Evolutionary conservation across 53 echinoderm and acorn worm genomes (phyloP).

Genomic region (Paracentrotus lividus): DNA sequence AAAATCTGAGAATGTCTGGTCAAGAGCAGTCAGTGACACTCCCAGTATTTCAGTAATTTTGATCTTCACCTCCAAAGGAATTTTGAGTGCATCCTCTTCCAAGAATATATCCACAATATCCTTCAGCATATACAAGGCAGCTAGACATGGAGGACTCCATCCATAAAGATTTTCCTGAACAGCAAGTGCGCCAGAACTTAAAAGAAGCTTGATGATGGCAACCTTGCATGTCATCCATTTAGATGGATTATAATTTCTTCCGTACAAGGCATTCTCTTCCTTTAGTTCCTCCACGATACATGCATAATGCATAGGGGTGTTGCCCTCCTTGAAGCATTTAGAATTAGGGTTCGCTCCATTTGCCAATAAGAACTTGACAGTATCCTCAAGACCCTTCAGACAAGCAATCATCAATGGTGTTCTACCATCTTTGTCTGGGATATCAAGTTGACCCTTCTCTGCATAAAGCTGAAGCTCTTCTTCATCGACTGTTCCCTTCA

Average conservation of each 20-base stretch:
- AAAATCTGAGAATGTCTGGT: not conserved
- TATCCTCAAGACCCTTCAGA: not conserved
- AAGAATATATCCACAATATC: not conserved
- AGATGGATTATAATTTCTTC: too few species aligned
- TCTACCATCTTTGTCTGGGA: conserved; percentile 10
- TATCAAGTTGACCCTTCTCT: conserved; percentile 16
- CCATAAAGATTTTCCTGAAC: not conserved
- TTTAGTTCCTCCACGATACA: not conserved
- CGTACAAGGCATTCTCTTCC: not conserved
- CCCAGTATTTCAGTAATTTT: not conserved
- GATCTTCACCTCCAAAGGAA: conserved; percentile 7
- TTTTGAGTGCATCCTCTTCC: not conserved
- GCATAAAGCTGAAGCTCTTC: not conserved
- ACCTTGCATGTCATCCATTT: not conserved
- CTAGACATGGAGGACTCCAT: not conserved
- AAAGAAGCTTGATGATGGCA: not conserved
- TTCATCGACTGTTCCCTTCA: not conserved
- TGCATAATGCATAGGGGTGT: conserved; percentile 22
- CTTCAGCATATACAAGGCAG: not conserved
- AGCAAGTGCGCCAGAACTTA: not conserved
- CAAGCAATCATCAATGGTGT: conserved; percentile 38
- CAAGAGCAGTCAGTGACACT: not conserved
- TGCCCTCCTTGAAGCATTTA: not conserved
- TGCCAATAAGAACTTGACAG: not conserved
- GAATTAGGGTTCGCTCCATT: not conserved